phyloP scores from a whole-genome alignment of 2,797 vertebrate genomes.

The Gobio occitaniae region DNA sequence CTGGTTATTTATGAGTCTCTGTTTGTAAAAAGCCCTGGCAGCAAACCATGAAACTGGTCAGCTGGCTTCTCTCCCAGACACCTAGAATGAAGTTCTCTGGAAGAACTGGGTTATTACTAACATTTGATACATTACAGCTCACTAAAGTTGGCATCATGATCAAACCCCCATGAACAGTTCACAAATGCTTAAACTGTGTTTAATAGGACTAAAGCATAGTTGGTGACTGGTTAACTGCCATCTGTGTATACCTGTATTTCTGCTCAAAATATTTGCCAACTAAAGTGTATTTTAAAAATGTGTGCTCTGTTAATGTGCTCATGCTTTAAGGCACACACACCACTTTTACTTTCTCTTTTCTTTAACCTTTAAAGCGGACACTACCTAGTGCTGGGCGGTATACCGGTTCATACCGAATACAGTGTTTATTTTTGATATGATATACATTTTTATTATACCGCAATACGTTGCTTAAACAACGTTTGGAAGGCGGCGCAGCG shows the following conservation, averaged over 20 bases:
- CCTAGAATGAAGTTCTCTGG: slow-evolving; percentile 57
- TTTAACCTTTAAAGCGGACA: not conserved
- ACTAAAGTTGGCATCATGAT: not conserved
- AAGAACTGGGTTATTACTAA: slow-evolving; percentile 56
- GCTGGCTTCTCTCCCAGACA: slow-evolving; percentile 61
- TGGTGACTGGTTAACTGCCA: slow-evolving; percentile 14
- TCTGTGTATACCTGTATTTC: not conserved
- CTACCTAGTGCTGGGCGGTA: not conserved
- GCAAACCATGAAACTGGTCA: slow-evolving; percentile 46
- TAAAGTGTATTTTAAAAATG: not conserved
- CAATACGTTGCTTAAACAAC: too few relatives aligned
- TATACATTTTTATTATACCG: too few relatives aligned
- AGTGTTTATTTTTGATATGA: too few relatives aligned
- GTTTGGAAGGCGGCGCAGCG: too few relatives aligned
- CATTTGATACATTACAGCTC: slow-evolving; percentile 34
- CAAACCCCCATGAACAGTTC: slow-evolving; percentile 11
- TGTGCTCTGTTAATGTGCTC: not conserved
- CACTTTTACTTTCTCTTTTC: not conserved
- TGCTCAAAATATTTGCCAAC: not conserved
- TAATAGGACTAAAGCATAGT: slow-evolving; percentile 28
- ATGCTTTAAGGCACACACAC: not conserved
- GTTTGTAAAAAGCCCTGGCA: slow-evolving; percentile 54
- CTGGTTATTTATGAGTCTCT: slow-evolving; percentile 59
- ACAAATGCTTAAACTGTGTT: not conserved
- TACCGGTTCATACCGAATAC: too few relatives aligned